Conservation (phyloP, 2,113 vertebrate species). For the Odocoileus hemionus region DNA sequence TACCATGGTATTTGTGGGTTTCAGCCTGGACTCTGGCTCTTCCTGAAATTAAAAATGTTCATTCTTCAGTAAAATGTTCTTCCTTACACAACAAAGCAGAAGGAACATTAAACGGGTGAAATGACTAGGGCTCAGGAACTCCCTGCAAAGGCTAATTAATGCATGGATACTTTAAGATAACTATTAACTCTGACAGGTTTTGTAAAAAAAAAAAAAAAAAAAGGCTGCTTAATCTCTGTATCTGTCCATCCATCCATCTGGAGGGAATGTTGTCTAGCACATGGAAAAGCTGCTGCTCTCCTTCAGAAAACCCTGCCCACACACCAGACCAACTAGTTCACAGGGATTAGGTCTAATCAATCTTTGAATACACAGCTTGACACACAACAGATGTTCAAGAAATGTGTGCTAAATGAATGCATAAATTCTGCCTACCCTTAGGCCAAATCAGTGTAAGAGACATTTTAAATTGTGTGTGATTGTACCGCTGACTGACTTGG, state of each 20-base stretch:
- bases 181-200: background rate
- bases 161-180: background rate
- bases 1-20: slow-evolving; percentile 40
- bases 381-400: slow-evolving; percentile 8
- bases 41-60: background rate
- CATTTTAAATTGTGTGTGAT: background rate
- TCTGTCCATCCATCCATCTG: background rate
- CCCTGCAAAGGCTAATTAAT: background rate
- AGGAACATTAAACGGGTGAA: background rate
- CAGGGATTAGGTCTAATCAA: background rate
- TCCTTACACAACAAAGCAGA: background rate
- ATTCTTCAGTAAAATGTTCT: slow-evolving; percentile 14
- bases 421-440: background rate
- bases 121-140: background rate
- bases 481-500: background rate
- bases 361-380: background rate
- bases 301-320: background rate
- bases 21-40: slow-evolving; percentile 4
- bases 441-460: background rate
- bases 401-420: background rate
- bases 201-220: background rate
- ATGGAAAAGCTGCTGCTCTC: background rate
- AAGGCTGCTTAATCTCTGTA: background rate
- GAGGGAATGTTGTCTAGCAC: background rate
- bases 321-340: background rate